Evolutionary conservation across 2,888 invertebrate genomes (phyloP), one percentile per base, ranked within the genome.

Genomic region (Agrochola lychnidis): DNA sequence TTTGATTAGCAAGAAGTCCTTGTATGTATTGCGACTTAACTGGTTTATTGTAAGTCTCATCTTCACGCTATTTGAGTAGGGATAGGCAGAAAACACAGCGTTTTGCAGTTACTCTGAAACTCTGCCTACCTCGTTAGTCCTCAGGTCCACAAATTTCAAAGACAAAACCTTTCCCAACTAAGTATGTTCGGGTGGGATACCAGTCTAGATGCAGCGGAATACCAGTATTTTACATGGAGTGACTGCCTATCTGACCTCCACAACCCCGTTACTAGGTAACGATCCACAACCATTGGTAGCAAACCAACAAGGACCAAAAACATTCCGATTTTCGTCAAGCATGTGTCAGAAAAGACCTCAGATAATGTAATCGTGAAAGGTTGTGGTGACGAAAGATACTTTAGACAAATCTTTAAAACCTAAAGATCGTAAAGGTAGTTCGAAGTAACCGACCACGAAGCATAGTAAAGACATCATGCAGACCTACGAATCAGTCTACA

Each of bases 1-100:
- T 76, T 61, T 51, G 70, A 77, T 79, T 73, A 73, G 64, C 53
- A 53, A 40, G 69, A 75, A 63, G 70, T 61, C 51, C 70, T 83
- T 78, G 36, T 56, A 6, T 16, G 16, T 76, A 76, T 66, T 82
- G 45, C 53, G 36, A 53, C n/a, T 40, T 61, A n/a, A 36, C 19
- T 71, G 2, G 25, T 53, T 48, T 40, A 22, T 45, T 19, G 16
- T 40, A 16, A 42, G 30, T 22, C 22, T 19, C 14, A 16, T 51
- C 36, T 66, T 30, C 9, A 48, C 7, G 2, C 6, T 25, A 45
- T 22, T 56, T 40, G 7, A 30, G 3, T 30, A 56, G 5, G n/a
- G 4, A 45, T 19, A 14, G 7, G 3, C 5, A 22, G 70, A 42
- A 42, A 56, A 72, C 19, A 57, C 45, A 30, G 30, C n/a, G 16